Conservation (phyloP, 2,888 invertebrate species). For the Cryptocephalus primarius region DNA sequence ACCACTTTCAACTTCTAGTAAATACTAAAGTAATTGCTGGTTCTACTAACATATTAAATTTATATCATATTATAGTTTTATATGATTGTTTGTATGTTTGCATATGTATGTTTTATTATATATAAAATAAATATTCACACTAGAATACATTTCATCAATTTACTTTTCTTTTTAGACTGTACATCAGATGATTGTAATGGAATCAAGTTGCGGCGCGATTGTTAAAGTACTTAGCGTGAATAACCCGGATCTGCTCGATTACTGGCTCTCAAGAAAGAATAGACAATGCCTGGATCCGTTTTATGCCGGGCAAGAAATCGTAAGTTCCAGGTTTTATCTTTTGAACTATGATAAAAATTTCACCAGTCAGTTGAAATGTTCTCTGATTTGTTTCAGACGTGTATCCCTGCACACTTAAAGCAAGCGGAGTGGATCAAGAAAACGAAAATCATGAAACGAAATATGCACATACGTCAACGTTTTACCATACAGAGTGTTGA, state of each 20-base stretch:
- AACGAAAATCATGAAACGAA: conserved; percentile 58
- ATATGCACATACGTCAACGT: conserved; percentile 31
- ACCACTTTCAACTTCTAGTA: no score
- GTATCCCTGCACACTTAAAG: conserved; percentile 52
- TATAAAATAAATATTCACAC: no score
- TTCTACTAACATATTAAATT: no score
- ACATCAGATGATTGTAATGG: conserved; percentile 35
- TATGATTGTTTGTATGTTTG: no score
- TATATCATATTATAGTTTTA: no score
- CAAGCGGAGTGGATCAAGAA: conserved; percentile 72
- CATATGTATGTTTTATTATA: no score
- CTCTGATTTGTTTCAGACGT: conserved; percentile 28
- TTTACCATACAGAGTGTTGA: conserved; percentile 76
- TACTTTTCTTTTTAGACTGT: conserved; percentile 12
- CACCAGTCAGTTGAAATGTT: neutral
- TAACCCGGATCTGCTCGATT: conserved; percentile 32
- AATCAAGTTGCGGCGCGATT: conserved; percentile 33
- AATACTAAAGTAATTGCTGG: no score
- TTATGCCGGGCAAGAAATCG: conserved; percentile 36
- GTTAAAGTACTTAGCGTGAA: conserved; percentile 32
- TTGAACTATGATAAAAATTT: neutral
- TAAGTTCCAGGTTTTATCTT: conserved; percentile 16
- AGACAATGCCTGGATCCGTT: conserved; percentile 26
- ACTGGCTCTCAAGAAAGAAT: conserved; percentile 30
- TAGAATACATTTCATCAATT: no score